Base-by-base conservation (phyloP, 2,888 invertebrate species). In the Patella depressa region DNA sequence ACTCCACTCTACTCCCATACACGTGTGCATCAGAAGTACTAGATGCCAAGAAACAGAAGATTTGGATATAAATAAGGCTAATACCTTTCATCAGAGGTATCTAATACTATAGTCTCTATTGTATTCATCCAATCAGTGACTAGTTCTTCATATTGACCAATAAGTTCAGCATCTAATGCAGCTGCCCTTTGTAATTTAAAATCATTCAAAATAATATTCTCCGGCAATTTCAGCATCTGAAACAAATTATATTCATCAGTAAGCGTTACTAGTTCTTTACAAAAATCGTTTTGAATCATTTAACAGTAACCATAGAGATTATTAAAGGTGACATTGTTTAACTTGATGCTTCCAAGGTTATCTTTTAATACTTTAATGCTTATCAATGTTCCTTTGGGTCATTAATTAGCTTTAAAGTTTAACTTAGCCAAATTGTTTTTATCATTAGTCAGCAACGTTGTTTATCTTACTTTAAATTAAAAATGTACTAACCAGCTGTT, bases 61-160 rank as follows among this genome's bases (percentile, higher is more conserved):
- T 45, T 45, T 45, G 9, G 9, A 9, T 75, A n/a, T 45, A 9
- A 45, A 45, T 45, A 45, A 45, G 0, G 9, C 1, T 45, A 45
- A 69, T 82, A 91, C 91, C 90, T 89, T 82, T 91, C 91, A 86
- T 91, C 90, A 72, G 89, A 85, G 24, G 88, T 88, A 76, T 90
- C 90, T 72, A 82, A 85, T 5, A 91, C 83, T 71, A 91, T 89
- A 15, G 87, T 83, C 78, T 91, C 91, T 75, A 91, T 91, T 53
- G 90, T 89, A 73, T 85, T 88, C 83, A 91, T 90, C 91, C 91
- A 91, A 75, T 91, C 90, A 74, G 85, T 84, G 5, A 91, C 89
- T 70, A 91, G 84, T 59, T 89, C 88, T 79, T 91, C 91, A 87
- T 91, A 91, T 75, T 90, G 89, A 78, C 83, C 78, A 34, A 91